Percentiles rank a stretch among this genome's conserved stretches.
Evolutionary conservation across 2,797 vertebrate genomes (phyloP).

Genomic region (Gallinago nigripennis): DNA sequence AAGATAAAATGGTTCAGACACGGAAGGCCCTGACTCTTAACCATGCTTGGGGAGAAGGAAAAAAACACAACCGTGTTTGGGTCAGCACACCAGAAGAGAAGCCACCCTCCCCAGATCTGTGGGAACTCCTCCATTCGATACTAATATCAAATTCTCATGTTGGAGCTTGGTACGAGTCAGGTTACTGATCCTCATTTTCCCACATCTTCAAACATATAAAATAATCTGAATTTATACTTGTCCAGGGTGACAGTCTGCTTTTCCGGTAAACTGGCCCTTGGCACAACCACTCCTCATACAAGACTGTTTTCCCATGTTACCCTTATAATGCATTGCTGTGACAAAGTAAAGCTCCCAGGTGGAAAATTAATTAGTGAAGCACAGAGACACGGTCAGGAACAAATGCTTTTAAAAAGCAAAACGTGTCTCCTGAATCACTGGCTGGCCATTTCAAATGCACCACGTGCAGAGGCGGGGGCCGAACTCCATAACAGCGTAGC

Average conservation of each 20-base stretch:
- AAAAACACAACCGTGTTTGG: background rate
- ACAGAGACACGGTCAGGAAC: background rate
- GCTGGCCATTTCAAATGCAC: background rate
- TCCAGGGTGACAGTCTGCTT: background rate
- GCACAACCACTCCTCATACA: background rate
- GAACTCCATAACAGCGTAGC: background rate
- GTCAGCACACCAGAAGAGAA: background rate
- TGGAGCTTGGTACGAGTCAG: background rate
- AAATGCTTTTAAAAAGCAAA: background rate
- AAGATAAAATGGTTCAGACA: background rate
- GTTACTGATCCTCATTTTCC: background rate
- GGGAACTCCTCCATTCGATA: background rate
- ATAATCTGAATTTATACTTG: background rate
- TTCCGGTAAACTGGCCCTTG: background rate
- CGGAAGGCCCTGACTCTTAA: background rate
- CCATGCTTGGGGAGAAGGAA: background rate
- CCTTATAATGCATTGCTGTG: background rate
- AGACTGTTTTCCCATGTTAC: background rate
- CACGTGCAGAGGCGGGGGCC: background rate
- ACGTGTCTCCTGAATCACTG: background rate
- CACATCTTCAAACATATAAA: background rate
- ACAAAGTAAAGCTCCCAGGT: background rate
- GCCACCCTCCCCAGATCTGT: background rate
- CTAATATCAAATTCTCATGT: background rate
- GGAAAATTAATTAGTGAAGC: background rate